phyloP scores from a whole-genome alignment of 2,888 invertebrate species.

The Slavum lentiscoides region DNA sequence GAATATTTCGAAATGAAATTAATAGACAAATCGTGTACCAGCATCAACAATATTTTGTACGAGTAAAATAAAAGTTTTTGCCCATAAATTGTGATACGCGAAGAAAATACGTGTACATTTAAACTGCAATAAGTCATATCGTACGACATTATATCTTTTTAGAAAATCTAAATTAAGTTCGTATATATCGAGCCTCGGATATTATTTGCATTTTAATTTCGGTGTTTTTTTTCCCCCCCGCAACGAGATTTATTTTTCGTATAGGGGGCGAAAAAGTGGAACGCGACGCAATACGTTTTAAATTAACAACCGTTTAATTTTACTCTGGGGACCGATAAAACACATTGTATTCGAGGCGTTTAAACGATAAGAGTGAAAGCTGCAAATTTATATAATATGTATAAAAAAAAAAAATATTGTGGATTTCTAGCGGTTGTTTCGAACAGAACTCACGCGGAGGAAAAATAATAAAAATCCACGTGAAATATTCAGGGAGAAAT shows the following conservation, averaged over 20 bases:
- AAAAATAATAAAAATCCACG: constrained; percentile 1
- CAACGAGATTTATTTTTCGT: constrained; percentile 18
- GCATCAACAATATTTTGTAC: neutral
- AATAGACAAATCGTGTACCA: neutral
- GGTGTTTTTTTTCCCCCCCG: neutral
- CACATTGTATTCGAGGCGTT: constrained; percentile 25
- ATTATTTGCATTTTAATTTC: constrained; percentile 46
- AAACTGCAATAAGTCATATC: neutral
- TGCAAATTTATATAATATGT: neutral
- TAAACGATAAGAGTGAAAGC: constrained; percentile 42
- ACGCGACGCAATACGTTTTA: constrained; percentile 42
- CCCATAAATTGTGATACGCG: neutral
- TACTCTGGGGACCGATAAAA: constrained; percentile 49
- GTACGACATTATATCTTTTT: constrained; percentile 7
- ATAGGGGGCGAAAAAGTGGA: constrained; percentile 11
- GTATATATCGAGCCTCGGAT: neutral
- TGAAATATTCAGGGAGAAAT: neutral
- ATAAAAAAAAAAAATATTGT: constrained; percentile 2
- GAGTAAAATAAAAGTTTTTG: neutral
- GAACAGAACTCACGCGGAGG: constrained; percentile 19
- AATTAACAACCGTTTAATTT: constrained; percentile 50
- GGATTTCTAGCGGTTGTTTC: constrained; percentile 15
- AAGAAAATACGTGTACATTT: neutral
- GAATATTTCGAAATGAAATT: neutral
- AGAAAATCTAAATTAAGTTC: constrained; percentile 23